phyloP scores from a whole-genome alignment of 2,888 invertebrate genomes.

The Dione juno region DNA sequence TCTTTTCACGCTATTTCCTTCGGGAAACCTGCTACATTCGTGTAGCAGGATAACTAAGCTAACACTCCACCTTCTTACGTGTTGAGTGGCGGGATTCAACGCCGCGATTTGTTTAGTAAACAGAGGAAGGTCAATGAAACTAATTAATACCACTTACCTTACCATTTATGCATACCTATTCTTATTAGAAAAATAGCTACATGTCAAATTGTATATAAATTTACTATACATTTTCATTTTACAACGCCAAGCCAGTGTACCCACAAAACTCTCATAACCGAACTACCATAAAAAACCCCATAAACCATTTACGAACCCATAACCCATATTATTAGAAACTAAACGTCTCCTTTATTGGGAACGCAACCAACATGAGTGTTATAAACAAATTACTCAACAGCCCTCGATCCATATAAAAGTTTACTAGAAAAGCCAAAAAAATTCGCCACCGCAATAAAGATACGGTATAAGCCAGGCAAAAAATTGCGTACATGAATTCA shows the following conservation, averaged over 20 bases:
- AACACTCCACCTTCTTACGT: too few species aligned
- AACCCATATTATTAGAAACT: conserved; percentile 55
- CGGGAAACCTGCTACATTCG: too few species aligned
- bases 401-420: conserved; percentile 68
- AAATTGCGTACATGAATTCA: conserved; percentile 81
- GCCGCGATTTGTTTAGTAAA: too few species aligned
- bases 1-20: too few species aligned
- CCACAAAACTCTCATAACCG: conserved; percentile 12
- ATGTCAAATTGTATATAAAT: too few species aligned
- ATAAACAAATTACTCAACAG: conserved; percentile 79
- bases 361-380: conserved; percentile 72
- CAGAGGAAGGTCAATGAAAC: too few species aligned
- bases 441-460: conserved; percentile 77
- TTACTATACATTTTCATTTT: not conserved
- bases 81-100: too few species aligned
- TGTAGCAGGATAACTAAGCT: too few species aligned
- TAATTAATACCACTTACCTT: too few species aligned
- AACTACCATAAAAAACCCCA: conserved; percentile 26
- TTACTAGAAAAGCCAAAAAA: conserved; percentile 60
- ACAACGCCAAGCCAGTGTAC: not conserved
- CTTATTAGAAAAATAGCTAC: too few species aligned
- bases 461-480: conserved; percentile 79
- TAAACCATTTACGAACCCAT: conserved; percentile 46
- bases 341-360: conserved; percentile 55
- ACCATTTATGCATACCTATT: too few species aligned